These are phyloP conservation scores for Menidia beryllina DNA, from an alignment of 2,113 vertebrate genomes.

Conservation along the genomic window DNA sequence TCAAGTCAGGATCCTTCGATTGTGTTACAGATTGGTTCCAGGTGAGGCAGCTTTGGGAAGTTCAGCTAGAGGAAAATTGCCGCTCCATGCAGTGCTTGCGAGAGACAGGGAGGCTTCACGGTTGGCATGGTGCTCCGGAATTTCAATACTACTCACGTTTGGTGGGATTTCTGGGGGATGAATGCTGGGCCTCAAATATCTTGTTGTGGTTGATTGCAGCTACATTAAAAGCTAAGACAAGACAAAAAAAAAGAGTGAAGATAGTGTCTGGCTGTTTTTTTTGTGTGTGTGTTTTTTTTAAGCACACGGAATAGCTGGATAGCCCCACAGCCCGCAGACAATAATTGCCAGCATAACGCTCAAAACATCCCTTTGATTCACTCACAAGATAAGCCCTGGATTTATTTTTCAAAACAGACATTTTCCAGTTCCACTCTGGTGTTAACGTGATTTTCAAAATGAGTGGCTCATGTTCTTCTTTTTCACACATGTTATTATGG, in stretches of 20 bases:
- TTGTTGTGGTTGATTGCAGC: constrained; percentile 84
- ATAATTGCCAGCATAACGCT: constrained; percentile 71
- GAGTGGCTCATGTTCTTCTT: constrained; percentile 61
- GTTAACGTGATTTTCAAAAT: constrained; percentile 71
- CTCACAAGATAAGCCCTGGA: constrained; percentile 67
- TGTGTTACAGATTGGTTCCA: constrained; percentile 90
- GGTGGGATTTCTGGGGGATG: constrained; percentile 83
- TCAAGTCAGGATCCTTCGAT: constrained; percentile 86
- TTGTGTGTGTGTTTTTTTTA: no score
- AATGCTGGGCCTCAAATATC: constrained; percentile 81
- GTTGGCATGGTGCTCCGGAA: constrained; percentile 84
- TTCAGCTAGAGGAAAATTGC: constrained; percentile 85
- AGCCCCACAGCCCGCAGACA: constrained; percentile 61
- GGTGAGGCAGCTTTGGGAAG: constrained; percentile 86
- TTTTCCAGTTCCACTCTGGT: constrained; percentile 77
- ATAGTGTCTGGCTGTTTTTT: constrained; percentile 65
- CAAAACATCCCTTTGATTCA: constrained; percentile 73
- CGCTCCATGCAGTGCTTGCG: constrained; percentile 75
- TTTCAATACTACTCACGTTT: constrained; percentile 84
- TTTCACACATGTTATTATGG: constrained; percentile 70
- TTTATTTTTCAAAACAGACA: constrained; percentile 74
- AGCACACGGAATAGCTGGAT: constrained; percentile 64
- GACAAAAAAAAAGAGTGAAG: constrained; percentile 54
- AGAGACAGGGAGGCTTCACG: constrained; percentile 82
- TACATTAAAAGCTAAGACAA: constrained; percentile 81